These are phyloP conservation scores for Coregonus clupeaformis DNA, from an alignment of 2,113 vertebrate genomes.

Conservation along the genomic window DNA sequence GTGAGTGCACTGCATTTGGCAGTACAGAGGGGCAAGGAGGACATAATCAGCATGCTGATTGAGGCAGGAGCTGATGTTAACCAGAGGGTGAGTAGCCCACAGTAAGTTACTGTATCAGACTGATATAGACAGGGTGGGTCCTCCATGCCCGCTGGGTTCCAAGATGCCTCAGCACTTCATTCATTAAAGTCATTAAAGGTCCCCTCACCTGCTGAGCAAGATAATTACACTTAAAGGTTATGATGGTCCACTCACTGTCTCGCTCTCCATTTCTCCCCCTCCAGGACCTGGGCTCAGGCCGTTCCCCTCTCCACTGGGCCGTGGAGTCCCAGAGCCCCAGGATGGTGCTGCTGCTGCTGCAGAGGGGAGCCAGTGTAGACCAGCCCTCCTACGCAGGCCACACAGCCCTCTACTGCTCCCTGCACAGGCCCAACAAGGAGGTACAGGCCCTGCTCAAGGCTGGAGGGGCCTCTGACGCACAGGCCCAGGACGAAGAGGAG, in stretches of 20 bases:
- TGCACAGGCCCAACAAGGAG: conserved; percentile 59
- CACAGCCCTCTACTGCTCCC: conserved; percentile 74
- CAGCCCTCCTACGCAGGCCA: conserved; percentile 73
- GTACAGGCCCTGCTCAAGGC: conserved; percentile 67
- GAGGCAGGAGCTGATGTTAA: conserved; percentile 71
- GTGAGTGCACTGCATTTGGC: conserved; percentile 69
- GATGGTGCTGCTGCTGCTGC: conserved; percentile 68
- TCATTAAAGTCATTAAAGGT: neutral
- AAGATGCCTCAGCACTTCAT: neutral
- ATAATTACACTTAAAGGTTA: neutral
- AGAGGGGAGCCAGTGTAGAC: conserved; percentile 52
- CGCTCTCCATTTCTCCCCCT: neutral
- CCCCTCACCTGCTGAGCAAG: neutral
- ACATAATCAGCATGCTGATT: conserved; percentile 68
- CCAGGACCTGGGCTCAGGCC: conserved; percentile 77
- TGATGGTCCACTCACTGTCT: neutral
- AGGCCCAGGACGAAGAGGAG: conserved; percentile 39
- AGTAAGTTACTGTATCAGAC: neutral
- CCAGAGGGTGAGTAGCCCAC: conserved; percentile 63
- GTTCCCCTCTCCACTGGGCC: conserved; percentile 77
- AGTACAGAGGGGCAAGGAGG: conserved; percentile 65
- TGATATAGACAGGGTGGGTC: neutral
- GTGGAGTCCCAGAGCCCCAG: conserved; percentile 71
- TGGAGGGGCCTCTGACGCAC: conserved; percentile 62
- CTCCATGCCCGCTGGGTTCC: neutral